Percentiles rank a stretch among this genome's conserved stretches.
Evolutionary conservation across 53 echinoderm and acorn worm genomes (phyloP).

Genomic region (Echinometra lucunter): DNA sequence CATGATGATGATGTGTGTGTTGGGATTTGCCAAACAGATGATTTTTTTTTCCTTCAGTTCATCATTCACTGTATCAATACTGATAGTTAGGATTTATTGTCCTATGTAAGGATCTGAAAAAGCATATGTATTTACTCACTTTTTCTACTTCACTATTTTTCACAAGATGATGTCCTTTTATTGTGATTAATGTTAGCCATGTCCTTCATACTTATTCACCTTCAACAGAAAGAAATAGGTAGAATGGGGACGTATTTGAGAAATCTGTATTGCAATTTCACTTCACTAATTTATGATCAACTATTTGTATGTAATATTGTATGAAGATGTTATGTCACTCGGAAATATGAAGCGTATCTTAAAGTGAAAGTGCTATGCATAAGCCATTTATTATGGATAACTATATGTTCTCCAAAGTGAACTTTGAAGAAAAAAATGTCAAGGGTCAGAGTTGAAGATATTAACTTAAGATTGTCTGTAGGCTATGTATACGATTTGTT

Average conservation of each 20-base stretch:
- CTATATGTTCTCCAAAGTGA: not conserved
- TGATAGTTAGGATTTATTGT: not conserved
- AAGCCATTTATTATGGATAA: conserved; percentile 4
- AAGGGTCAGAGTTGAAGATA: not conserved
- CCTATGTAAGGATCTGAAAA: not conserved
- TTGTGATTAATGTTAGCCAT: not conserved
- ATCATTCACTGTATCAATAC: not conserved
- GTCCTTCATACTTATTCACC: conserved; percentile 20
- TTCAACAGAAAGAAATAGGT: conserved; percentile 42
- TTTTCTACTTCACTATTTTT: conserved; percentile 52
- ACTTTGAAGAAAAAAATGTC: not conserved
- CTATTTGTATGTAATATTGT: conserved; percentile 54
- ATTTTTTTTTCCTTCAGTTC: not conserved
- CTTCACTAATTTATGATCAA: conserved; percentile 59
- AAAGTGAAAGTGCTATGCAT: conserved; percentile 45
- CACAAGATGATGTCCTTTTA: conserved; percentile 32
- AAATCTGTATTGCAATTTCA: conserved; percentile 54
- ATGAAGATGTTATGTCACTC: conserved; percentile 56
- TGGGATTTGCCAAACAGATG: conserved; percentile 42
- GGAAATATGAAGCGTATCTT: not conserved
- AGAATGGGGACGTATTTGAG: not conserved
- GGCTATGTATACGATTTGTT: not conserved
- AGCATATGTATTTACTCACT: conserved; percentile 55
- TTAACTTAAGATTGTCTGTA: not conserved
- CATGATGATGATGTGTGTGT: conserved; percentile 46